phyloP scores from a whole-genome alignment of 2,888 invertebrate species.

The Phengaris alcon region DNA sequence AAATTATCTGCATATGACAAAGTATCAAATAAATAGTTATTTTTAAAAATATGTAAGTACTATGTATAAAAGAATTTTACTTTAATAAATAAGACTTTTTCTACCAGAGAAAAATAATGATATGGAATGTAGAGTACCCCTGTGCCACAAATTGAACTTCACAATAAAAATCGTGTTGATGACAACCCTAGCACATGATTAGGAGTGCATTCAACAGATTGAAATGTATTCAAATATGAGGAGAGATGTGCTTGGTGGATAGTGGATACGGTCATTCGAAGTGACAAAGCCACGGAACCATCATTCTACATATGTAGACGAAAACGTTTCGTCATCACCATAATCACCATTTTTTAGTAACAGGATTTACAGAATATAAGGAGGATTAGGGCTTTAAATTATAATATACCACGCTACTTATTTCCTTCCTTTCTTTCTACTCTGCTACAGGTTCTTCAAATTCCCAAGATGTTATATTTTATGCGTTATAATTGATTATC shows the following conservation, averaged over 20 bases:
- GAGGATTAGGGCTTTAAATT: too few relatives aligned
- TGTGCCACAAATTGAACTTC: neutral
- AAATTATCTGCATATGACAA: too few relatives aligned
- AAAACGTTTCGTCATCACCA: neutral
- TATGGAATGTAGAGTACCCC: neutral
- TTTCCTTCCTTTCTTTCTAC: too few relatives aligned
- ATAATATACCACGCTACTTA: too few relatives aligned
- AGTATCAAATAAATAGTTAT: too few relatives aligned
- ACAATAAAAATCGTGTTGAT: neutral
- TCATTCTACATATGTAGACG: conserved; percentile 4
- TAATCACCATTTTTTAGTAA: neutral
- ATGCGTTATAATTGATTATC: too few relatives aligned
- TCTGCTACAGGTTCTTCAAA: too few relatives aligned
- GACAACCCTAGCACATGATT: conserved; percentile 14
- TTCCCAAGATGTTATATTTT: too few relatives aligned
- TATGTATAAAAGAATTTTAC: too few relatives aligned
- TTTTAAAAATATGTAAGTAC: too few relatives aligned
- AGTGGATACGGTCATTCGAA: conserved; percentile 37
- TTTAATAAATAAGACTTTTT: too few relatives aligned
- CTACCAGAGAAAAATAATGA: neutral
- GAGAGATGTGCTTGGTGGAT: conserved; percentile 39
- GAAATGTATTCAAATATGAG: conserved; percentile 51
- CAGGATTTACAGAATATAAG: too few relatives aligned
- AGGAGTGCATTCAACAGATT: conserved; percentile 42
- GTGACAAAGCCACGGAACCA: conserved; percentile 35